phyloP scores from a whole-genome alignment of 2,113 vertebrate species.

The Ictidomys tridecemlineatus region DNA sequence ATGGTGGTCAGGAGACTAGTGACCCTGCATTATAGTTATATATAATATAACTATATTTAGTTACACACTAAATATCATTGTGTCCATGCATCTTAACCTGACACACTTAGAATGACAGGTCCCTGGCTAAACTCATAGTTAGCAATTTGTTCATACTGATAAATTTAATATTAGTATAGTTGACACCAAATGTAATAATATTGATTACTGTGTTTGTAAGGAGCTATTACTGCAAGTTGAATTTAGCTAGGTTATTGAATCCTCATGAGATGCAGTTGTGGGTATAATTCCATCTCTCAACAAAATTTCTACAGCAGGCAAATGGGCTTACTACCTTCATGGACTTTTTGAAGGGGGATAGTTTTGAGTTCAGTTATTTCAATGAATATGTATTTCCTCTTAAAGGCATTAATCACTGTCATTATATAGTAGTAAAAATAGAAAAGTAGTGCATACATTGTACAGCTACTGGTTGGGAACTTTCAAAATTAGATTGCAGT shows the following conservation, averaged over 20 bases:
- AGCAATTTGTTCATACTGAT: constrained; percentile 79
- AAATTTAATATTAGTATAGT: constrained; percentile 76
- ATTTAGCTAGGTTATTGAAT: constrained; percentile 85
- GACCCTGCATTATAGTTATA: background rate
- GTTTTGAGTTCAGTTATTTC: constrained; percentile 83
- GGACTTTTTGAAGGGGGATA: constrained; percentile 71
- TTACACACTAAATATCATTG: constrained; percentile 59
- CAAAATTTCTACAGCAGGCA: constrained; percentile 80
- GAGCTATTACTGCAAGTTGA: constrained; percentile 80
- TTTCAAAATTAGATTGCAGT: constrained; percentile 87
- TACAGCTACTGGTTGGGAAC: constrained; percentile 83
- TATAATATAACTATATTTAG: constrained; percentile 37
- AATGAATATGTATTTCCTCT: constrained; percentile 89
- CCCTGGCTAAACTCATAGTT: constrained; percentile 70
- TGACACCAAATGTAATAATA: constrained; percentile 80
- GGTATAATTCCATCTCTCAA: constrained; percentile 80
- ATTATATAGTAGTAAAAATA: constrained; percentile 87
- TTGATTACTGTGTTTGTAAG: constrained; percentile 82
- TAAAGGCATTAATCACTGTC: constrained; percentile 89
- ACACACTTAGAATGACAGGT: background rate
- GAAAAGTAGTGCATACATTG: constrained; percentile 85
- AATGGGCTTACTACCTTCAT: constrained; percentile 73
- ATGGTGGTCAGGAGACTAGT: constrained; percentile 59
- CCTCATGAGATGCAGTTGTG: constrained; percentile 79
- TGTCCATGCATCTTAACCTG: constrained; percentile 69